A percentile compares a stretch with the other conserved stretches of the same genome.
These are phyloP conservation scores for Malurus cyaneus DNA, from an alignment of 2,113 vertebrate genomes.

Conservation along the genomic window DNA sequence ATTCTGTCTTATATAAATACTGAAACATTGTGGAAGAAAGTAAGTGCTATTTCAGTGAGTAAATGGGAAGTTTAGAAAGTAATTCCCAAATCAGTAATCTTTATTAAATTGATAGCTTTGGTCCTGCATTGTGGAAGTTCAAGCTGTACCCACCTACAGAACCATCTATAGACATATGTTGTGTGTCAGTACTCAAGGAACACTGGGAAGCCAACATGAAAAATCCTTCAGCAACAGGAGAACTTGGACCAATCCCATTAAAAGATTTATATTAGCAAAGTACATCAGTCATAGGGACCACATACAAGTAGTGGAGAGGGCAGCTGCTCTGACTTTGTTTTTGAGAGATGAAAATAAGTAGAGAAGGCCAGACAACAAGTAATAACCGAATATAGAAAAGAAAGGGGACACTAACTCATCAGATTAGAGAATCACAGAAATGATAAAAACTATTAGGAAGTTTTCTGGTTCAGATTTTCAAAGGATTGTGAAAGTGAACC, in stretches of 20 bases:
- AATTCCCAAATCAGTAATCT: not conserved
- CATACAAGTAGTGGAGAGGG: not conserved
- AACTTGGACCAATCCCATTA: not conserved
- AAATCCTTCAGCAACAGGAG: not conserved
- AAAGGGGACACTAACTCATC: not conserved
- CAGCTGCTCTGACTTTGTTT: not conserved
- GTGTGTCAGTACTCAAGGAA: not conserved
- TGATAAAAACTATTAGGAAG: not conserved
- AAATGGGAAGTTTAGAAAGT: not conserved
- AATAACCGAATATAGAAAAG: not conserved
- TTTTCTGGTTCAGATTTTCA: not conserved
- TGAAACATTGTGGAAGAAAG: not conserved
- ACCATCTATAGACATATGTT: not conserved
- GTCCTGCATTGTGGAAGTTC: not conserved
- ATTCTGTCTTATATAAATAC: not conserved
- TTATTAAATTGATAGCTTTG: not conserved
- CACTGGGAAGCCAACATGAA: not conserved
- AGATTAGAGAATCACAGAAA: not conserved
- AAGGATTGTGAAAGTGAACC: not conserved
- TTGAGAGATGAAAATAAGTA: not conserved
- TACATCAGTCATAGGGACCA: not conserved
- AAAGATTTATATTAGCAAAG: not conserved
- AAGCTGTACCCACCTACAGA: not conserved
- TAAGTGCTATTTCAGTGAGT: not conserved
- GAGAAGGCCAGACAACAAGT: not conserved